Evolutionary conservation across 2,113 vertebrate genomes (phyloP).

Genomic region (Dipodomys spectabilis): DNA sequence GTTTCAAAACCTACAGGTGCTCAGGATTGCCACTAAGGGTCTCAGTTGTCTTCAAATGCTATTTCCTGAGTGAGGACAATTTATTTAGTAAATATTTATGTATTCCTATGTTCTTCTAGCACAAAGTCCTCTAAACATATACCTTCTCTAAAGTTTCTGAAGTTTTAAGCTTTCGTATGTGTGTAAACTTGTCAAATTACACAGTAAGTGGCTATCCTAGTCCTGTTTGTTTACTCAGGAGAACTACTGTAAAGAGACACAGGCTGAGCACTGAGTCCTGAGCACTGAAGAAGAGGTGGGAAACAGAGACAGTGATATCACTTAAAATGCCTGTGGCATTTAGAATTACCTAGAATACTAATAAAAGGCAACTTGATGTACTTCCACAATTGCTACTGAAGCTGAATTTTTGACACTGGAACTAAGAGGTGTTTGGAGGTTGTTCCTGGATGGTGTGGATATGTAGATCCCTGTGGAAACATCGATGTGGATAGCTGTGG

Average conservation of each 20-base stretch:
- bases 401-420: not conserved
- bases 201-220: not conserved
- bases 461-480: not conserved
- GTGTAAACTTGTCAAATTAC: not conserved
- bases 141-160: not conserved
- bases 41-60: not conserved
- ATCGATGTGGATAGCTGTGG: not conserved
- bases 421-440: not conserved
- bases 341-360: not conserved
- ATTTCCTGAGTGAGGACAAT: not conserved
- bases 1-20: not conserved
- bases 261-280: not conserved
- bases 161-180: not conserved
- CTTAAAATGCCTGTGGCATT: not conserved
- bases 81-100: not conserved
- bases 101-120: not conserved
- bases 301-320: not conserved
- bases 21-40: not conserved
- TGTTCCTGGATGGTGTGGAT: not conserved
- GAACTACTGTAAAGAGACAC: not conserved
- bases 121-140: not conserved
- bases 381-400: not conserved
- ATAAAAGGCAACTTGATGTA: slow-evolving; percentile 5
- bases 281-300: not conserved
- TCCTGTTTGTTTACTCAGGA: not conserved